Evolutionary conservation across 2,113 vertebrate species (phyloP).

Genomic region (Corythaeola cristata): DNA sequence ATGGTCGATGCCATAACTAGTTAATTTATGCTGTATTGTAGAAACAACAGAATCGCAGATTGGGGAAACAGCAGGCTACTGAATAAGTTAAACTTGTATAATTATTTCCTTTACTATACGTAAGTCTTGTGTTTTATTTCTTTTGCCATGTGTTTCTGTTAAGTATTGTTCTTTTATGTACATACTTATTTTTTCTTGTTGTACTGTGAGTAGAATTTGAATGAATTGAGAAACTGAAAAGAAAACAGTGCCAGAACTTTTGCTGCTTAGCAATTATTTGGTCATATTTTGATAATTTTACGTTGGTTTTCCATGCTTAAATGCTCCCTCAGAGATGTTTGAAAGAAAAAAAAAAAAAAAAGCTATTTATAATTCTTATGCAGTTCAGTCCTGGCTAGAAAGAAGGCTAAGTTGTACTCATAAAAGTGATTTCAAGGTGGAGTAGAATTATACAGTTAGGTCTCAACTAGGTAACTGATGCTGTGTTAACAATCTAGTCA

Average conservation of each 20-base stretch:
- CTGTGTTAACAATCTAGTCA: not conserved
- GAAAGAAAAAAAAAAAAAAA: not conserved
- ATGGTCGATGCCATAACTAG: not conserved
- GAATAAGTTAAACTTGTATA: not conserved
- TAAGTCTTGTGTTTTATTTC: not conserved
- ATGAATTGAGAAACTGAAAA: not conserved
- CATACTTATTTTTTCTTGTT: not conserved
- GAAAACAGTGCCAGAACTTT: not conserved
- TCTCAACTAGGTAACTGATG: not conserved
- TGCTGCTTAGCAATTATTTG: rapidly evolving
- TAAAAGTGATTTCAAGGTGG: not conserved
- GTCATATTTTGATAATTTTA: not conserved
- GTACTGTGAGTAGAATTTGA: not conserved
- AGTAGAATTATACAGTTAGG: not conserved
- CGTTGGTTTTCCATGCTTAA: not conserved
- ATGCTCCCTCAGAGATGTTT: not conserved
- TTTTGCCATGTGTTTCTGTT: not conserved
- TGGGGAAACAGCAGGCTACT: not conserved
- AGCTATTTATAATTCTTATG: not conserved
- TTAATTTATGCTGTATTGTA: not conserved
- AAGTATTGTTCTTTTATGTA: not conserved
- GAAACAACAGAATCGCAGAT: not conserved
- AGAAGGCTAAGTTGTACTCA: not conserved
- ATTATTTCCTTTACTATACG: not conserved
- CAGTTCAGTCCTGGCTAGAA: not conserved